Base-by-base conservation (phyloP, 1,140 invertebrate species). In the Lycorma delicatula region DNA sequence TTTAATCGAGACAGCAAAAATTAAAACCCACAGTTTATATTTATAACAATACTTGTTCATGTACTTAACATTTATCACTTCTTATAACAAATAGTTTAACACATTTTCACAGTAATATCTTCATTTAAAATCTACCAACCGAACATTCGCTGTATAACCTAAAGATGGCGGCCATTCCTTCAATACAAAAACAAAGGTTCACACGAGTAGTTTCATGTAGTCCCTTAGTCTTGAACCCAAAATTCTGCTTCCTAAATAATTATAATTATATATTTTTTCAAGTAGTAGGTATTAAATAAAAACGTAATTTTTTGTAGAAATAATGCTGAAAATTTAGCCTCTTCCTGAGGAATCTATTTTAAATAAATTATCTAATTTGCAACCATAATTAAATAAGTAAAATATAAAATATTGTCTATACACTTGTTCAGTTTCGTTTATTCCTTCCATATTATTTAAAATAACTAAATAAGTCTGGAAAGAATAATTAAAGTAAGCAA, bases 81-180 rank as follows among this genome's bases (percentile, higher is more conserved):
- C 18, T 44, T 44, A 44, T 22, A 44, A 20, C 23, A 20, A 7
- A 44, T 7, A 20, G 41, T 44, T 44, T 11, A 44, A 44, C 41
- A 16, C 41, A 44, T 20, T 44, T 44, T 44, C 23, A 44, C 16
- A 20, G 23, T 16, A 11, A 3, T 20, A 44, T 16, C 2, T 44
- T 18, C 18, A 44, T 44, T 44, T 44, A 16, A 44, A 44, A 44
- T 16, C 18, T 44, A 44, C 9, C 16, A 16, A 22, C 18, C 23
- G 16, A 44, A 16, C 18, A 44, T 22, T 16, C 23, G 18, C 18
- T 22, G 23, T 44, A 16, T 44, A 44, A 44, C 41, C 41, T 44
- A 44, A 44, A 44, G 41, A 44, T 44, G 41, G 41, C 41, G 41
- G 41, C 41, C 41, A 44, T 44, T 44, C 41, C n/a, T 44, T 44